Conservation (phyloP, 2,797 vertebrate species). For the Chrysocyon brachyurus region DNA sequence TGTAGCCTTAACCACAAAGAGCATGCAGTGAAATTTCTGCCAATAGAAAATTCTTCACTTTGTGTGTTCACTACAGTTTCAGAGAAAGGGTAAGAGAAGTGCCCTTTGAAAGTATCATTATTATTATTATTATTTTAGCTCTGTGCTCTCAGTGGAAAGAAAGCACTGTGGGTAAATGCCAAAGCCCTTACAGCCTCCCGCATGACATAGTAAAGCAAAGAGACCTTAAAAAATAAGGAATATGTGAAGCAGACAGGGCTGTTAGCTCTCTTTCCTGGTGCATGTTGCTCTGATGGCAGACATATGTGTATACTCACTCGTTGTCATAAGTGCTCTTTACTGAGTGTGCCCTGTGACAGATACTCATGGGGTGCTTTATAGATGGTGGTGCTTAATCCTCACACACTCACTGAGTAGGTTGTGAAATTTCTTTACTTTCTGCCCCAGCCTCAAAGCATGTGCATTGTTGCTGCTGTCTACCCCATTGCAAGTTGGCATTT, state of each 20-base stretch:
- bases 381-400: neutral
- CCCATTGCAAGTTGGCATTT: neutral
- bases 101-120: neutral
- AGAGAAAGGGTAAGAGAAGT: neutral
- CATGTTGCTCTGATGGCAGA: fast-evolving
- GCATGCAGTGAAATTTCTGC: constrained; percentile 41
- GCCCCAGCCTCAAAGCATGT: neutral
- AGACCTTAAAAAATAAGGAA: neutral
- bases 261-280: neutral
- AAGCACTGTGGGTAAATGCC: neutral
- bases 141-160: neutral
- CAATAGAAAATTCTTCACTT: constrained; percentile 24
- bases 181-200: neutral
- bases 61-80: neutral
- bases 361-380: too few relatives aligned
- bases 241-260: neutral
- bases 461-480: neutral
- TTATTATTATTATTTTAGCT: neutral
- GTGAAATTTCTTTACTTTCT: neutral
- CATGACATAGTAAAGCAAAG: neutral
- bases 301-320: fast-evolving
- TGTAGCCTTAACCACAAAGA: constrained; percentile 9
- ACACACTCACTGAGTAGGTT: neutral
- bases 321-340: neutral
- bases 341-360: neutral